Evolutionary conservation across 1,140 invertebrate genomes (phyloP), one percentile per base, ranked within the genome.

Genomic region (Pollicipes pollicipes): DNA sequence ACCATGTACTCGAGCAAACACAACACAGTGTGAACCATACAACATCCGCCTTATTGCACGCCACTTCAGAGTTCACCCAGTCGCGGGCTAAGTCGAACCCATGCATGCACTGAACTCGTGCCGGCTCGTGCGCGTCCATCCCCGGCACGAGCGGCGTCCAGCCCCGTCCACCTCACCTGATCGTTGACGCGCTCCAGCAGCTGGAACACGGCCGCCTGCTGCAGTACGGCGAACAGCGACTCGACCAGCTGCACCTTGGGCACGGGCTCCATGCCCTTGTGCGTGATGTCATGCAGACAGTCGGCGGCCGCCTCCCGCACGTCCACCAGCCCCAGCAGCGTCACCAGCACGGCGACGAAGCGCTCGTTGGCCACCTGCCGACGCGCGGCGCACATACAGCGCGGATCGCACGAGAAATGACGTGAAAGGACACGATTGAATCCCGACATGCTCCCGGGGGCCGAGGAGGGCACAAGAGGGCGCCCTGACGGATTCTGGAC

Each of bases 231-330:
- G 35, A 79, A 78, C 74, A 85, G 83, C 21, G 83, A 84, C 74
- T 85, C 83, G 28, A 85, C 81, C 17, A 86, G 77, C 74, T 82
- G 81, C 8, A 80, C 80, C 77, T 85, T 86, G 4, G 80, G 79
- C 21, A 81, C 71, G 4, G 84, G 83, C 21, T 85, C 84, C 84
- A 86, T 86, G 66, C 84, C 84, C 77, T 86, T 86, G 37, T 76
- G 78, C 30, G 85, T 78, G 37, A 85, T 83, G 70, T 83, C 83
- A 73, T 80, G 76, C 69, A 86, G 81, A 75, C 84, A 85, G 73
- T 85, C 83, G 73, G 82, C 83, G 6, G 83, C 80, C 73, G 80
- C 78, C 74, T 83, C 83, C 37, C 83, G 73, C 28, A 84, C 70
- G 63, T 77, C 68, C 3, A 76, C 70, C 32, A 76, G 73, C 6